A percentile compares a stretch with the other conserved stretches of the same genome.
Evolutionary conservation across 2,797 vertebrate genomes (phyloP).

Genomic region (Neoniphon sammara): DNA sequence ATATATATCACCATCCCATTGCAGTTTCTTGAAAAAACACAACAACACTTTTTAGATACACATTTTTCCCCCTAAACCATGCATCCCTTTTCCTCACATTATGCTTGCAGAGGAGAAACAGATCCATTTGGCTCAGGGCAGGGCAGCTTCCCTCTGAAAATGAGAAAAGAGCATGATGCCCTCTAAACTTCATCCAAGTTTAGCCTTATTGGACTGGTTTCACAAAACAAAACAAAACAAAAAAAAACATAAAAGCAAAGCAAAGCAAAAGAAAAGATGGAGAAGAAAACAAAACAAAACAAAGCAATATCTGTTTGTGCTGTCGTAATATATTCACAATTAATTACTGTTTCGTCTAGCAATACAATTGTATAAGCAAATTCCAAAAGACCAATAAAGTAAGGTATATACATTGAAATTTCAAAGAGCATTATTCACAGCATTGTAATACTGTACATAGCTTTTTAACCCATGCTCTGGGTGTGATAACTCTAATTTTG

Average conservation of each 20-base stretch:
- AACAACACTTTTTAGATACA: constrained; percentile 55
- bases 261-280: no score
- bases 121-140: constrained; percentile 33
- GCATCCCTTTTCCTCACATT: constrained; percentile 59
- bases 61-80: constrained; percentile 66
- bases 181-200: constrained; percentile 35
- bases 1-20: no score
- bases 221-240: constrained; percentile 7
- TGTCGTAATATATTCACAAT: not conserved
- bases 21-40: constrained; percentile 26
- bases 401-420: constrained; percentile 34
- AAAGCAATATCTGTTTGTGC: not conserved
- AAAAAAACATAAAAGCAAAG: not conserved
- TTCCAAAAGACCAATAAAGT: constrained; percentile 8
- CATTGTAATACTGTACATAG: constrained; percentile 27
- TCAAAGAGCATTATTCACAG: constrained; percentile 40
- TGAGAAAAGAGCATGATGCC: constrained; percentile 35
- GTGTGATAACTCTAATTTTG: constrained; percentile 43
- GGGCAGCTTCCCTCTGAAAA: constrained; percentile 31
- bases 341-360: constrained; percentile 19
- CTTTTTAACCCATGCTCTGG: not conserved
- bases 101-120: constrained; percentile 42
- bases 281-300: not conserved
- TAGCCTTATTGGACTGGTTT: constrained; percentile 21
- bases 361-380: constrained; percentile 2